Base-by-base conservation (phyloP, 2,888 invertebrate species). In the Orchesellides sinensis region DNA sequence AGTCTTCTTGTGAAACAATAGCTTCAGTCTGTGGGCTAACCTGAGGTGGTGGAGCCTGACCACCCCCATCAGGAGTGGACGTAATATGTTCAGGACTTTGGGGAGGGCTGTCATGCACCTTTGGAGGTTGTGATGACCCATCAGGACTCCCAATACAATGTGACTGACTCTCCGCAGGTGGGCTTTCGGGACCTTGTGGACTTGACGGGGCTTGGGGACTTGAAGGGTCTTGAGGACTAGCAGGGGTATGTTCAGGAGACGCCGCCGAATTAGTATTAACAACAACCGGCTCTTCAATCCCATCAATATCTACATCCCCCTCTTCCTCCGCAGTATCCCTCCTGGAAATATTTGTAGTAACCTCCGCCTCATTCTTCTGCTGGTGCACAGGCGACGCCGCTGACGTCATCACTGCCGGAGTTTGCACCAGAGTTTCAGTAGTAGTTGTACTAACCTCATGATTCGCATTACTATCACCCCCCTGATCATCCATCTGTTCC, bases 1-100 rank as follows among this genome's bases (percentile, higher is more conserved):
- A 79, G 47, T 72, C 54, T 8, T 79, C 79, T 32, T 79, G 79
- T 1, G 79, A 79, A 21, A 45, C 27, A 23, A 79, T 79, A 0
- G 70, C 35, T 32, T 70, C 70, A 14, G 79, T 79, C 10, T 68
- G 17, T 0, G 69, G 65, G 8, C 61, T 68, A 6, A 25, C 23
- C 19, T 21, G 0, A 10, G 54, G 56, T 23, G 45, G 29, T 10
- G 25, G n/a, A 47, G 10, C 12, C 29, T 45, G 14, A 17, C 19
- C 35, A 3, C 19, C n/a, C 0, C 12, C 40, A 12, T 29, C 21
- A 14, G 75, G 66, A 27, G 65, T 66, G 2, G 54, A 65, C 0
- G 54, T 52, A 19, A 63, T 12, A 40, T 40, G 14, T 32, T 75
- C 75, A 3, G 75, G 75, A 14, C 65, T 66, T 45, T 66, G 27